Evolutionary conservation across 2,113 vertebrate species (phyloP).

Genomic region (Crotophaga sulcirostris): DNA sequence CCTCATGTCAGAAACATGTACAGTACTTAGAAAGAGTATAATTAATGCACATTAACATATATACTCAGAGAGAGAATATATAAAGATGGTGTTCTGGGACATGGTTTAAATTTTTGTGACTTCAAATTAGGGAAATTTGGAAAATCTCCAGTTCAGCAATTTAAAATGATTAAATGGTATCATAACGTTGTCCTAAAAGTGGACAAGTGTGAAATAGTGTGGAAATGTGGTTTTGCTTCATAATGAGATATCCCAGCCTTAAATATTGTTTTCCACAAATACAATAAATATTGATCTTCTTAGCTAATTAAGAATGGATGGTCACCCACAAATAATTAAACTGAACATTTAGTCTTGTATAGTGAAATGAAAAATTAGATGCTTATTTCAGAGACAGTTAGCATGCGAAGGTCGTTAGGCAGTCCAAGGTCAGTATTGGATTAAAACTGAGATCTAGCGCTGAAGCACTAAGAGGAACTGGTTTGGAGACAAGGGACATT

Average conservation of each 20-base stretch:
- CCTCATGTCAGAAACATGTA: slow-evolving; percentile 62
- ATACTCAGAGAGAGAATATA: slow-evolving; percentile 50
- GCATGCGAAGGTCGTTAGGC: background rate
- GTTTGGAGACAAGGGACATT: background rate
- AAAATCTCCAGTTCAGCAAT: slow-evolving; percentile 35
- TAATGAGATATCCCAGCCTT: slow-evolving; percentile 21
- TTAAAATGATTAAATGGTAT: slow-evolving; percentile 20
- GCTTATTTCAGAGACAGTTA: background rate
- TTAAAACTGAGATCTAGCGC: background rate
- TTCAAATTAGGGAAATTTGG: slow-evolving; percentile 31
- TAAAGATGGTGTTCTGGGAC: slow-evolving; percentile 54
- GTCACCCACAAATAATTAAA: slow-evolving; percentile 47
- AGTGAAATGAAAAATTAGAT: slow-evolving; percentile 27
- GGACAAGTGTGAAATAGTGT: background rate
- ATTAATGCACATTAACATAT: slow-evolving; percentile 76
- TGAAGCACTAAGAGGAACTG: background rate
- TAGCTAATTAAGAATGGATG: slow-evolving; percentile 30
- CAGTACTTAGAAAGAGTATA: slow-evolving; percentile 65
- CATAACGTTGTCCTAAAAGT: background rate
- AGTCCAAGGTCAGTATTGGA: background rate
- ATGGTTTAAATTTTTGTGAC: slow-evolving; percentile 55
- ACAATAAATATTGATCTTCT: slow-evolving; percentile 48
- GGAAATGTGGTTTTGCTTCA: slow-evolving; percentile 10
- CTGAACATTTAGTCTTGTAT: slow-evolving; percentile 17
- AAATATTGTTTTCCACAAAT: slow-evolving; percentile 47